A percentile compares a stretch with the other conserved stretches of the same genome.
These are phyloP conservation scores for Drosophila hydei DNA, from an alignment of 1,140 invertebrate species.

Conservation along the genomic window DNA sequence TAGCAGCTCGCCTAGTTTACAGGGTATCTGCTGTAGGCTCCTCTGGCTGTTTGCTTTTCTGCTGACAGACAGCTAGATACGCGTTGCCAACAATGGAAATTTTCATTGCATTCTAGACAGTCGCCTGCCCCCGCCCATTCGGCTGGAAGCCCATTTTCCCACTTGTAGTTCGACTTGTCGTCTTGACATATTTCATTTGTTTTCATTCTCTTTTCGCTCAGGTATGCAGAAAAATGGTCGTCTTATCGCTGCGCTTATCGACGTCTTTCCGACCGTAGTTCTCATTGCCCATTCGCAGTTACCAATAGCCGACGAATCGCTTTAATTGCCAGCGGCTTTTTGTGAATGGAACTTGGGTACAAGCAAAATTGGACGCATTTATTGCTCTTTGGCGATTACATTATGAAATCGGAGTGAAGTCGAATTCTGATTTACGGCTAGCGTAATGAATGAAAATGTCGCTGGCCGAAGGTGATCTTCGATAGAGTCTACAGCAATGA, in stretches of 20 bases:
- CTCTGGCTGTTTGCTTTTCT: neutral
- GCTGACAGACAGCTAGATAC: too few species aligned
- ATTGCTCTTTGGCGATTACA: slow-evolving; percentile 34
- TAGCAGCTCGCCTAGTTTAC: neutral
- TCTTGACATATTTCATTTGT: slow-evolving; percentile 10
- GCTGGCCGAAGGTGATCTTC: too few species aligned
- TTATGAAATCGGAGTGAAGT: slow-evolving; percentile 24
- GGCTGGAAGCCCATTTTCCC: slow-evolving; percentile 13
- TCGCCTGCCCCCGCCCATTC: neutral
- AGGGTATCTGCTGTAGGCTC: neutral
- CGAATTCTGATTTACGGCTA: slow-evolving; percentile 7
- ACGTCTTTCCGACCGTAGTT: slow-evolving; percentile 31
- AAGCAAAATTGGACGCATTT: slow-evolving; percentile 23
- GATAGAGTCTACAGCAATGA: too few species aligned
- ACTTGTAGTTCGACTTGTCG: slow-evolving; percentile 9
- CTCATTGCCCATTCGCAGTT: slow-evolving; percentile 1
- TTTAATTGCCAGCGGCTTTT: slow-evolving; percentile 47
- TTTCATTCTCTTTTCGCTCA: slow-evolving; percentile 38
- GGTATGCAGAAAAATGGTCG: slow-evolving; percentile 65
- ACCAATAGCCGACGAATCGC: slow-evolving; percentile 18
- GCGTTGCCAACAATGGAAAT: slow-evolving; percentile 35
- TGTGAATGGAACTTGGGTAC: slow-evolving; percentile 48
- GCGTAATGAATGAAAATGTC: slow-evolving; percentile 31
- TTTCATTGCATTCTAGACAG: neutral
- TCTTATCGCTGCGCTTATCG: slow-evolving; percentile 66